A percentile compares a stretch with the other conserved stretches of the same genome.
Evolutionary conservation across 2,888 invertebrate species (phyloP).

Genomic region (Agrochola lota): DNA sequence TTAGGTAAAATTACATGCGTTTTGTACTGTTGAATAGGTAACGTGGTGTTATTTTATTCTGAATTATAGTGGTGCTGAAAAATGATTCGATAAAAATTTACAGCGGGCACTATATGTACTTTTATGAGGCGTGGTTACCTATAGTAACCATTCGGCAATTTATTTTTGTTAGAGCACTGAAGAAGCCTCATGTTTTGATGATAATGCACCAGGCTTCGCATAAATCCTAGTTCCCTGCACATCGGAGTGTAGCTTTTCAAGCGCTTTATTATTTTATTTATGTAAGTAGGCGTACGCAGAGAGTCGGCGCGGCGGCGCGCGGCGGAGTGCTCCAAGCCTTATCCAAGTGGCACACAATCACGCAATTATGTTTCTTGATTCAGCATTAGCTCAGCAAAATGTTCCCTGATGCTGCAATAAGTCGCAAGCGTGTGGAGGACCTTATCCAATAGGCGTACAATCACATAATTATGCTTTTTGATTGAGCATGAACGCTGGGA

Average conservation of each 20-base stretch:
- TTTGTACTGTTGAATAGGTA: background rate
- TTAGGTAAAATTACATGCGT: background rate
- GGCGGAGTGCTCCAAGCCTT: constrained; percentile 5
- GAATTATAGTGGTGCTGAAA: background rate
- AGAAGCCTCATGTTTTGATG: background rate
- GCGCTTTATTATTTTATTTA: background rate
- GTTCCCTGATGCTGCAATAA: constrained; percentile 16
- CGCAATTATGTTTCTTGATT: constrained; percentile 52
- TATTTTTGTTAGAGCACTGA: background rate
- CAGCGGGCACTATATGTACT: background rate
- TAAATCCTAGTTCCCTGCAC: background rate
- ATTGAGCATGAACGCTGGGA: constrained; percentile 34
- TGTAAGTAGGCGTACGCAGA: background rate
- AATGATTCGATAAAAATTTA: background rate
- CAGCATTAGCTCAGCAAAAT: constrained; percentile 55
- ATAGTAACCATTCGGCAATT: background rate
- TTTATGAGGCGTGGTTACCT: background rate
- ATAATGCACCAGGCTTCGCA: background rate
- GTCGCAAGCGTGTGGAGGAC: constrained; percentile 40
- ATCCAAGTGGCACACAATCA: constrained; percentile 35
- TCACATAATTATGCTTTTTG: constrained; percentile 51
- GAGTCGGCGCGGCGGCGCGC: background rate
- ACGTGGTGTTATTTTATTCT: background rate
- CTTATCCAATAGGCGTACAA: constrained; percentile 52
- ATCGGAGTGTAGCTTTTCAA: background rate